Percentiles rank a stretch among this genome's conserved stretches.
Evolutionary conservation across 2,797 vertebrate genomes (phyloP).

Genomic region (Cryptoblepharus egeriae): DNA sequence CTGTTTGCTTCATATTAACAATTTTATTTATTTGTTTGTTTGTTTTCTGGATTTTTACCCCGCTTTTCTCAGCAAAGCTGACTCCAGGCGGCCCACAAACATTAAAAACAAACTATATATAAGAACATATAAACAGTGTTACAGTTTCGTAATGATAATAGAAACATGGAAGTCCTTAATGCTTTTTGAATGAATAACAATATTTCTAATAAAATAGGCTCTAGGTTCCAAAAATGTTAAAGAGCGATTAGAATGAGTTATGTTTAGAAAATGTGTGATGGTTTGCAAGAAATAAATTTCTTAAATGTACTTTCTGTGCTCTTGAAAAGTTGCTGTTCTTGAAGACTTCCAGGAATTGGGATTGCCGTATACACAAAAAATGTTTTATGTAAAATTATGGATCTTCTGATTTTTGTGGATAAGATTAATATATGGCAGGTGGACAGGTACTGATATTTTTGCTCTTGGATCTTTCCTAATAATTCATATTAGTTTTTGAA

Average conservation of each 20-base stretch:
- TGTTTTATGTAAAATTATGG: background rate
- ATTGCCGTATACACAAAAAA: background rate
- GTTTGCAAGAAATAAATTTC: background rate
- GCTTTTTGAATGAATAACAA: background rate
- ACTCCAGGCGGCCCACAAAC: no score
- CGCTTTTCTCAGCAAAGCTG: no score
- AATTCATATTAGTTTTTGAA: background rate
- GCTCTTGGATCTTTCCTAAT: background rate
- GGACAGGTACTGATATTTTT: background rate
- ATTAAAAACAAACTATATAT: no score
- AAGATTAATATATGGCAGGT: background rate
- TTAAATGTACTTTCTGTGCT: background rate
- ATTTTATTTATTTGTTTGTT: no score
- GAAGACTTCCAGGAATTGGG: background rate
- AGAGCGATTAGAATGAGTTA: background rate
- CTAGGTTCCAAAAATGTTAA: background rate
- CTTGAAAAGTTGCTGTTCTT: background rate
- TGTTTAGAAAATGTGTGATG: background rate
- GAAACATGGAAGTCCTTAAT: background rate
- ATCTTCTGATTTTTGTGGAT: background rate
- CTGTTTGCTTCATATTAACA: background rate
- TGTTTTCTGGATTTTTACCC: no score
- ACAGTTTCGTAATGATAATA: background rate
- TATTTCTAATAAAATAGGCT: background rate
- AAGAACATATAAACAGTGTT: background rate